Percentiles rank a stretch among this genome's conserved stretches.
Evolutionary conservation across 2,888 invertebrate species (phyloP).

Genomic region (Nephrotoma guestfalica): DNA sequence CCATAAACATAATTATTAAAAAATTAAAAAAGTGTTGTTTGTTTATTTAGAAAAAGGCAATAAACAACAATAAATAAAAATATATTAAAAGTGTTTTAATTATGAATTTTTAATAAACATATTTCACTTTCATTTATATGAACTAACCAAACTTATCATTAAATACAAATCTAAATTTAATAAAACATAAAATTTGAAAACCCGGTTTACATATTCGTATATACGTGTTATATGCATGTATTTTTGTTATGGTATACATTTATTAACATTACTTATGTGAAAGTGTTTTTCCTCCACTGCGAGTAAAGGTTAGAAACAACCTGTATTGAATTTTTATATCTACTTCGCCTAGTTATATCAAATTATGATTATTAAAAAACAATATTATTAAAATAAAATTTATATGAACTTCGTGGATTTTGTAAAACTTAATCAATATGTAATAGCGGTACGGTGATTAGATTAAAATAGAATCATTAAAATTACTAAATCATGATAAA

Average conservation of each 20-base stretch:
- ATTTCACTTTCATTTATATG: background rate
- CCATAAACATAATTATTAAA: background rate
- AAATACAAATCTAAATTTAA: background rate
- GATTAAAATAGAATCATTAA: background rate
- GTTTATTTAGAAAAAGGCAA: background rate
- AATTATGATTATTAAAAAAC: background rate
- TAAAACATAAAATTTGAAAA: background rate
- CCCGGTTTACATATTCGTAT: too few species aligned
- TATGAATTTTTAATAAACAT: background rate
- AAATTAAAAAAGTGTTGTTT: background rate
- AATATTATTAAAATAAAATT: background rate
- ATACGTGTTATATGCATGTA: too few species aligned
- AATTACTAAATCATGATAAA: background rate
- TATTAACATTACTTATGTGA: too few species aligned
- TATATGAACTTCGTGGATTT: background rate
- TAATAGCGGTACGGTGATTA: background rate
- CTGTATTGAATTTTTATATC: background rate
- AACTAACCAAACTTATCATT: background rate
- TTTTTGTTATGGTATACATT: too few species aligned
- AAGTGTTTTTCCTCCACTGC: background rate
- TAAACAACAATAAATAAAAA: background rate
- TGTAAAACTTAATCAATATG: background rate
- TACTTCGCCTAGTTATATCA: background rate
- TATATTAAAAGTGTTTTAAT: background rate
- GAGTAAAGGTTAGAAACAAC: background rate